A percentile compares a stretch with the other conserved stretches of the same genome.
Evolutionary conservation across 2,113 vertebrate species (phyloP).

Genomic region (Xenopus borealis): DNA sequence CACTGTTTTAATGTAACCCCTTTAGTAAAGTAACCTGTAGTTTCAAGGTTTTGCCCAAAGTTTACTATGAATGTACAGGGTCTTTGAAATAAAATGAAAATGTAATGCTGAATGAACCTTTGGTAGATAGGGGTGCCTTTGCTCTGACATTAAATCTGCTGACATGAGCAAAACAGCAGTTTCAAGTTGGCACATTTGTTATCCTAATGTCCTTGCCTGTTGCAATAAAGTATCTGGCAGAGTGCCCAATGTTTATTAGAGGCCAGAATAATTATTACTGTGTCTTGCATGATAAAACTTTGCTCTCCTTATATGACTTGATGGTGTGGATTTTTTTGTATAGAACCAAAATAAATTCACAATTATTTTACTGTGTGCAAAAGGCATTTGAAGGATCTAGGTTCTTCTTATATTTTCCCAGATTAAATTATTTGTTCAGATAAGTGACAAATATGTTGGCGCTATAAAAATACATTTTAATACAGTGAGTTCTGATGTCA

Average conservation of each 20-base stretch:
- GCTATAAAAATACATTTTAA: no score
- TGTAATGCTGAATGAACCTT: constrained; percentile 59
- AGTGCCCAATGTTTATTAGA: constrained; percentile 48
- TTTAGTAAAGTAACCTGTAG: no score
- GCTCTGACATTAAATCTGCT: constrained; percentile 68
- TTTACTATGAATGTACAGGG: background rate
- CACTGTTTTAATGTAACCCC: no score
- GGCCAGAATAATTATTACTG: constrained; percentile 42
- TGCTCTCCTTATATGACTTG: constrained; percentile 32
- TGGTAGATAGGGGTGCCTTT: constrained; percentile 64
- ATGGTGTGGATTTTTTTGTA: background rate
- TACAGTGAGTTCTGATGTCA: no score
- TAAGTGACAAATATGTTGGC: no score
- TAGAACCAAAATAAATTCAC: no score
- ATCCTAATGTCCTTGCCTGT: constrained; percentile 56
- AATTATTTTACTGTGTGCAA: no score
- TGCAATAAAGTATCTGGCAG: constrained; percentile 60
- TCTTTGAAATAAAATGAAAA: constrained; percentile 58
- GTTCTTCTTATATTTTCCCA: no score
- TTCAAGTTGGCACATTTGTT: constrained; percentile 53
- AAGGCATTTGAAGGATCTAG: no score
- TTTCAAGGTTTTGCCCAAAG: no score
- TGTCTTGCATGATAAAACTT: constrained; percentile 56
- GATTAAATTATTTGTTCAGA: no score
- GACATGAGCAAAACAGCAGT: constrained; percentile 60